Evolutionary conservation across 1,140 invertebrate species (phyloP).

Genomic region (Tyrophagus putrescentiae): DNA sequence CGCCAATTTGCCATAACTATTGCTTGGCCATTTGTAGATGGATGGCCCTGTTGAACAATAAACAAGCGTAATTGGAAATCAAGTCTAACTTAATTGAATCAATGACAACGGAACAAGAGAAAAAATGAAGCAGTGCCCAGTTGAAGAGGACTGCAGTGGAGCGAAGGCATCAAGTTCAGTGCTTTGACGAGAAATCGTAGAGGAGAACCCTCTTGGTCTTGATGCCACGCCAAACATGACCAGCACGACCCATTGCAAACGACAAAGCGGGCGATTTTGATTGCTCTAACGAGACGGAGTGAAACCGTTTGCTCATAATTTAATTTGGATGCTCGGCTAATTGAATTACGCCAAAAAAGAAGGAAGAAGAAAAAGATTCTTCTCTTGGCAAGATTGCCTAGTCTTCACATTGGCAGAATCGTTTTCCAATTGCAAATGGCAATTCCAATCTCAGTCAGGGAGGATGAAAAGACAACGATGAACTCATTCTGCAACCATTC

Average conservation of each 20-base stretch:
- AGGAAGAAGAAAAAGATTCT: too few species aligned
- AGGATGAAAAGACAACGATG: too few species aligned
- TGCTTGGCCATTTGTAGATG: conserved; percentile 4
- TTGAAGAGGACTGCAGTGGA: too few species aligned
- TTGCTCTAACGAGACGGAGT: conserved; percentile 11
- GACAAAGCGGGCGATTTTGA: too few species aligned
- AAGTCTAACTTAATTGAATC: conserved; percentile 11
- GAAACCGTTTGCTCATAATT: conserved; percentile 14
- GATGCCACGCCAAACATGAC: conserved; percentile 8
- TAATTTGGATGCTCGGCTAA: conserved; percentile 6
- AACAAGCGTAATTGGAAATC: conserved; percentile 15
- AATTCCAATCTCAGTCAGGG: conserved; percentile 13
- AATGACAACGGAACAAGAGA: too few species aligned
- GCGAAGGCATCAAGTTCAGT: too few species aligned
- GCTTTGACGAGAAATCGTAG: too few species aligned
- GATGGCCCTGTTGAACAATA: conserved; percentile 3
- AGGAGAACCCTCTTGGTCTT: too few species aligned
- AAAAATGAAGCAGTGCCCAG: too few species aligned
- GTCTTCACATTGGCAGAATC: background rate
- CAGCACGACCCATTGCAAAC: background rate
- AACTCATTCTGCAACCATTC: too few species aligned
- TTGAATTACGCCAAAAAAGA: conserved; percentile 2
- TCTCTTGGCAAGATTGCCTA: background rate
- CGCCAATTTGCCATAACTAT: conserved; percentile 5
- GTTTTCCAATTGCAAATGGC: conserved; percentile 9